phyloP scores from a whole-genome alignment of 2,113 vertebrate species.

The Calypte anna region DNA sequence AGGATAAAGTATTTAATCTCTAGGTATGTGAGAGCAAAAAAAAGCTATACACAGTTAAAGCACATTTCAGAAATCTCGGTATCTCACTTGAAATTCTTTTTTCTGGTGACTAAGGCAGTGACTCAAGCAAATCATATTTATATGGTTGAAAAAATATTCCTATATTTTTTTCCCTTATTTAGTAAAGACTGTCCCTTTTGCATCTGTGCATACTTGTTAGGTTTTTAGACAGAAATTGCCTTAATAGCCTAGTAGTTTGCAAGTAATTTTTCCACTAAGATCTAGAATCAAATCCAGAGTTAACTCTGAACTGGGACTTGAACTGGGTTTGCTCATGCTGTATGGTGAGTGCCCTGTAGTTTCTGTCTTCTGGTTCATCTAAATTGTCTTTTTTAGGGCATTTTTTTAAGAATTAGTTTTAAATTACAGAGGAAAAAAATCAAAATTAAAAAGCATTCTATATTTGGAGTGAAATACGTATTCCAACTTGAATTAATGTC shows the following conservation, averaged over 20 bases:
- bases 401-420: not conserved
- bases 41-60: not conserved
- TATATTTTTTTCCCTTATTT: not conserved
- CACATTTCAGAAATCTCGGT: not conserved
- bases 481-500: not conserved
- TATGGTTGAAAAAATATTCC: too few species aligned
- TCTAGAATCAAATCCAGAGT: not conserved
- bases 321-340: not conserved
- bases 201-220: accelerated
- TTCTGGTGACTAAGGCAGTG: not conserved
- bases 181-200: not conserved
- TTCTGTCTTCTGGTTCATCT: not conserved
- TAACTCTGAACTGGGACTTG: not conserved
- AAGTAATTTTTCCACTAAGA: not conserved
- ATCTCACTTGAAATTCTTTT: not conserved
- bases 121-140: not conserved
- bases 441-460: not conserved
- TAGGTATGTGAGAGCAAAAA: not conserved
- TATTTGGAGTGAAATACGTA: not conserved
- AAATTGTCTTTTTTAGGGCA: not conserved
- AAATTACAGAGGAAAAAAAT: not conserved
- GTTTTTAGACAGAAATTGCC: not conserved
- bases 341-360: not conserved
- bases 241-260: not conserved
- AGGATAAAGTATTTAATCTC: not conserved